These are phyloP conservation scores for Leptonema lineaticorne DNA, from an alignment of 1,140 invertebrate genomes.

Conservation along the genomic window DNA sequence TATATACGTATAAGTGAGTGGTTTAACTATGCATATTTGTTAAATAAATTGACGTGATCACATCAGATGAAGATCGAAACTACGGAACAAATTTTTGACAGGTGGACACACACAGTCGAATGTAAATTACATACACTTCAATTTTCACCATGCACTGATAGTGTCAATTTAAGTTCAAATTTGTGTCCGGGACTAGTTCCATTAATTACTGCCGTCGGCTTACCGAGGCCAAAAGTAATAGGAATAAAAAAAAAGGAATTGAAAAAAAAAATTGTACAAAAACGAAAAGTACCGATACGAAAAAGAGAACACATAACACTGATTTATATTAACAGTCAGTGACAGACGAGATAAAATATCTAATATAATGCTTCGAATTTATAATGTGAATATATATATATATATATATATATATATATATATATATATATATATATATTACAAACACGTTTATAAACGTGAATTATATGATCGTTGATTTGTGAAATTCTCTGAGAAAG, in stretches of 20 bases:
- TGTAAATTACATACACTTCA: slow-evolving; percentile 1
- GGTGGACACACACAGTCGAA: slow-evolving; percentile 9
- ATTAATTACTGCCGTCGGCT: slow-evolving; percentile 10
- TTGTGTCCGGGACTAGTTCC: slow-evolving; percentile 3
- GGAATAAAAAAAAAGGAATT: no score
- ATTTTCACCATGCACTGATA: slow-evolving; percentile 17
- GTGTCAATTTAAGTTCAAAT: slow-evolving; percentile 16
- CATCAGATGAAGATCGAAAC: not conserved
- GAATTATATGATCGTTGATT: no score
- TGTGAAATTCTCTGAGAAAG: no score
- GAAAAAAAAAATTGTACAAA: no score
- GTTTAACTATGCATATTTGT: not conserved
- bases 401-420: no score
- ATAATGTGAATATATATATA: no score
- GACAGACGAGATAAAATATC: slow-evolving; percentile 9
- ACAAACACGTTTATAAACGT: no score
- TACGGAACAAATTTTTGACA: slow-evolving; percentile 1
- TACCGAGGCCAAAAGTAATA: not conserved
- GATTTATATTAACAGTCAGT: slow-evolving; percentile 20
- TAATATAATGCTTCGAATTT: not conserved
- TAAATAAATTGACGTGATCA: not conserved
- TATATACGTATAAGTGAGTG: slow-evolving; percentile 5
- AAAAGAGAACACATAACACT: slow-evolving; percentile 9
- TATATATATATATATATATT: no score
- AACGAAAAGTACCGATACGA: no score